Base-by-base conservation (phyloP, 2,888 invertebrate genomes). In the Proisotoma minuta region DNA sequence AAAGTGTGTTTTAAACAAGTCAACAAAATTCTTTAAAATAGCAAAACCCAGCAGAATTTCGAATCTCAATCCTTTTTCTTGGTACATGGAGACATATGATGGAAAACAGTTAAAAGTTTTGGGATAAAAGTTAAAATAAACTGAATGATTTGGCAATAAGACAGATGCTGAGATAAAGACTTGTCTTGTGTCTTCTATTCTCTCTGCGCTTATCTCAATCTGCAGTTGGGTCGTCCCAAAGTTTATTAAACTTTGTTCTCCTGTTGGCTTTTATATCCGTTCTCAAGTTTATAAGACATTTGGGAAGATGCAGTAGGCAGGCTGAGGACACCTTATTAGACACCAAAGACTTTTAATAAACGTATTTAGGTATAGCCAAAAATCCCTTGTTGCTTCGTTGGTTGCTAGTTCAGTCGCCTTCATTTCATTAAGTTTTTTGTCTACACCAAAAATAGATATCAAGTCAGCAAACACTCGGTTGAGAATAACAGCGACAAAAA, bases 351-450 rank as follows among this genome's bases (percentile, higher is more conserved):
- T n/a, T n/a, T n/a, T n/a, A n/a, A n/a, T n/a, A n/a, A n/a, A n/a
- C n/a, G n/a, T n/a, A n/a, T n/a, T n/a, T n/a, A n/a, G n/a, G n/a
- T n/a, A n/a, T n/a, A n/a, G n/a, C n/a, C n/a, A n/a, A n/a, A n/a
- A n/a, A n/a, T n/a, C n/a, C n/a, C n/a, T n/a, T n/a, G n/a, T n/a
- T n/a, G n/a, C n/a, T n/a, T n/a, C n/a, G n/a, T n/a, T n/a, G n/a
- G n/a, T n/a, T n/a, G n/a, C n/a, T n/a, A n/a, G n/a, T n/a, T n/a
- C n/a, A n/a, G n/a, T n/a, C n/a, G n/a, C n/a, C 10, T 49, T 49
- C 49, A 49, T 49, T 49, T 49, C 49, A 49, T 49, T 49, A 20
- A 49, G 23, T 49, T 49, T 49, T 24, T 49, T 49, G 20, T 22
- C 4, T 49, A 24, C 15, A 49, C 49, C 49, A 49, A 49, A 49